These are phyloP conservation scores for Chelon labrosus DNA, from an alignment of 2,797 vertebrate species.

Conservation along the genomic window DNA sequence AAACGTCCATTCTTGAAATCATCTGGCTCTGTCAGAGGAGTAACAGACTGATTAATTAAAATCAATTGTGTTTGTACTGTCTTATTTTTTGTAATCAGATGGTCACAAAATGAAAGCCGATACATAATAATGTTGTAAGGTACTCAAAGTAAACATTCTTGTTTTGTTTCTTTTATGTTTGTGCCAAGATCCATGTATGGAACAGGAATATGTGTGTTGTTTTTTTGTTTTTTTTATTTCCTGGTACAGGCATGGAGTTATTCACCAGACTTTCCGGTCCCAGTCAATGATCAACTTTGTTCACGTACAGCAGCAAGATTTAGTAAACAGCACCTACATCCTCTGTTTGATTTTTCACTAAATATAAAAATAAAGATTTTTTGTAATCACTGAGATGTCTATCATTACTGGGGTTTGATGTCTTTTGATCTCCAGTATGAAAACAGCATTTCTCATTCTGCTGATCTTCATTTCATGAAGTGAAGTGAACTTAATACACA, in stretches of 20 bases:
- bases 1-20: background rate
- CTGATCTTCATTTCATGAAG: too few relatives aligned
- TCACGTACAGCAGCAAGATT: constrained; percentile 8
- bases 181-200: background rate
- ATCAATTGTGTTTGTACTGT: background rate
- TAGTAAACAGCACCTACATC: background rate
- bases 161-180: background rate
- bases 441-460: too few relatives aligned
- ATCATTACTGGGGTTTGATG: background rate
- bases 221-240: background rate
- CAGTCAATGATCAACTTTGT: background rate
- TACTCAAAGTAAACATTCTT: background rate
- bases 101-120: constrained; percentile 19
- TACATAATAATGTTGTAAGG: background rate
- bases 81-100: background rate
- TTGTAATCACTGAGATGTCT: background rate
- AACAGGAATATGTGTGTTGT: background rate
- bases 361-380: constrained; percentile 50
- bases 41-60: background rate
- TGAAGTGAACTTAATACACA: too few relatives aligned
- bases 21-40: background rate
- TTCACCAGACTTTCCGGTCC: background rate
- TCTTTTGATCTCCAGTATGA: too few relatives aligned
- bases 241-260: background rate
- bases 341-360: constrained; percentile 42